These are phyloP conservation scores for Triops longicaudatus DNA, from an alignment of 1,140 invertebrate genomes.

Conservation along the genomic window DNA sequence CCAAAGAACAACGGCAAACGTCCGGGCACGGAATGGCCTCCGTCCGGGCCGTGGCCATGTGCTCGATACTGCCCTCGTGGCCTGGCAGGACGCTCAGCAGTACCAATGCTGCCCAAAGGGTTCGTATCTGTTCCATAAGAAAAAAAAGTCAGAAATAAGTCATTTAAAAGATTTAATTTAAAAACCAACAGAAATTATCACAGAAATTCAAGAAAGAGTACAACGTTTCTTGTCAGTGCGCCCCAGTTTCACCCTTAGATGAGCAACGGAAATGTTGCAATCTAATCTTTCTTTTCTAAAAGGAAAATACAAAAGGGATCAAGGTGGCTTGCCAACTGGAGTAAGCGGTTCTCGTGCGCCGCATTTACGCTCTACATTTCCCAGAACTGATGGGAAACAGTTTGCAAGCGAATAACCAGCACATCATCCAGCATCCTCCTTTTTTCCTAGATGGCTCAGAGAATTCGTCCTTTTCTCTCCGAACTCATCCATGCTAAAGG, in stretches of 20 bases:
- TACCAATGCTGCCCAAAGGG: not conserved
- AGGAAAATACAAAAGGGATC: not conserved
- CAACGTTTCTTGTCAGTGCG: too few species aligned
- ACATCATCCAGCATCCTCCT: not conserved
- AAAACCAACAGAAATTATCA: too few species aligned
- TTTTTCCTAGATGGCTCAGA: not conserved
- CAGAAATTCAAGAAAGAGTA: too few species aligned
- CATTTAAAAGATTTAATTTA: too few species aligned
- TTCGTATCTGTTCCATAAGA: not conserved
- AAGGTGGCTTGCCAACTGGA: not conserved
- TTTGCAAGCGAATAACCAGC: not conserved
- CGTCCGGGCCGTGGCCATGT: not conserved
- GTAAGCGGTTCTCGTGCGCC: not conserved
- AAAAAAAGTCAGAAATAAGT: not conserved
- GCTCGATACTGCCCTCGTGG: not conserved
- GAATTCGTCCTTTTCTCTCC: not conserved
- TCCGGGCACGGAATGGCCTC: slow-evolving; percentile 23
- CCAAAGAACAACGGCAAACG: slow-evolving; percentile 37
- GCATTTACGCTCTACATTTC: not conserved
- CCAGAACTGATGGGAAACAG: not conserved
- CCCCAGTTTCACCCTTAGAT: too few species aligned
- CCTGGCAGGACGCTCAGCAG: not conserved
- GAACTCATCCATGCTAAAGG: not conserved
- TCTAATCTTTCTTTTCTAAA: too few species aligned
- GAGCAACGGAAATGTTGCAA: too few species aligned